Evolutionary conservation across 53 echinoderm and acorn worm species (phyloP).

Genomic region (Patiria pectinifera): DNA sequence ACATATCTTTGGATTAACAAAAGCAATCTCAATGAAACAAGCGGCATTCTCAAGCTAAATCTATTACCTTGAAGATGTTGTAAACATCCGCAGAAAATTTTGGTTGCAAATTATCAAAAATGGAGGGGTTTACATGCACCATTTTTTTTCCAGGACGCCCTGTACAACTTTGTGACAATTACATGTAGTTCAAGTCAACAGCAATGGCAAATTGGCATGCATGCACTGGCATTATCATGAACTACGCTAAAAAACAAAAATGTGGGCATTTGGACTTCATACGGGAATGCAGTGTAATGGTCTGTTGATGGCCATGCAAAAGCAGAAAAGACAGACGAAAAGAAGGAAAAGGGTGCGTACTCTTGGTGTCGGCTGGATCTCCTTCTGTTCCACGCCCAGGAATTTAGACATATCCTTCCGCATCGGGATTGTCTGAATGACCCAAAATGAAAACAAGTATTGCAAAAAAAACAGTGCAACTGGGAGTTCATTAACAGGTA

Average conservation of each 20-base stretch:
- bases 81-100: no score
- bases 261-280: no score
- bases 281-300: background rate
- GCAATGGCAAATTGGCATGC: background rate
- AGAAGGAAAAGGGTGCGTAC: conserved; percentile 25
- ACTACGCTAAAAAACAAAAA: background rate
- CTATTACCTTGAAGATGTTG: no score
- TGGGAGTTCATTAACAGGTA: background rate
- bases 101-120: no score
- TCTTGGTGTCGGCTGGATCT: conserved; percentile 37
- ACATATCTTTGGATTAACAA: no score
- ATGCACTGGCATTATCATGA: background rate
- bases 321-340: background rate
- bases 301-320: background rate
- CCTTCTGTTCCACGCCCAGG: conserved; percentile 38
- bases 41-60: no score
- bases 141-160: background rate
- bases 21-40: no score
- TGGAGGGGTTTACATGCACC: no score
- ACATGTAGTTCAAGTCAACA: background rate
- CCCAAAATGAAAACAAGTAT: background rate
- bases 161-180: background rate
- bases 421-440: conserved; percentile 25
- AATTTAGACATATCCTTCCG: conserved; percentile 59
- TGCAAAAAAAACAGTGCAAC: background rate